Evolutionary conservation across 2,113 vertebrate genomes (phyloP).

Genomic region (Mirounga angustirostris): DNA sequence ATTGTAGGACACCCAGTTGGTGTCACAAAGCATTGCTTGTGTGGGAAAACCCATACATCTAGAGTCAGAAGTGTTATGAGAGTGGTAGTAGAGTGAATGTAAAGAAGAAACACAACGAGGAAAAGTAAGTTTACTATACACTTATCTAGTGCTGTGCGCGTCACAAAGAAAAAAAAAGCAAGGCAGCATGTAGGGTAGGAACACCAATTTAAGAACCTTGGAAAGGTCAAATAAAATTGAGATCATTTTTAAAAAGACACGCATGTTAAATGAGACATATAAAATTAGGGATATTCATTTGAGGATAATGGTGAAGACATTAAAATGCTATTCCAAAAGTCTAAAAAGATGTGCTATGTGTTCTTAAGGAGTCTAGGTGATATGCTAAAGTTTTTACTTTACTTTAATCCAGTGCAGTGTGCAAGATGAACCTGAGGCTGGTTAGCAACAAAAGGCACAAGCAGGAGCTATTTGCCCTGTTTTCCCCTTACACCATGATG

Average conservation of each 20-base stretch:
- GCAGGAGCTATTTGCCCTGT: fast-evolving
- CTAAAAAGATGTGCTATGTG: neutral
- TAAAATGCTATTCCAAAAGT: neutral
- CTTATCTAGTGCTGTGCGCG: fast-evolving
- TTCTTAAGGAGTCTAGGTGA: neutral
- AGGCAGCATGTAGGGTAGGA: too few relatives aligned
- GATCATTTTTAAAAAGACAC: neutral
- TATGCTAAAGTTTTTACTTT: neutral
- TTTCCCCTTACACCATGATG: neutral
- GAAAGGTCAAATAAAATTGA: neutral
- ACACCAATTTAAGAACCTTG: neutral
- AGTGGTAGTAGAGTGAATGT: too few relatives aligned
- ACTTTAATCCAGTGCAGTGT: neutral
- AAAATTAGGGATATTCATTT: neutral
- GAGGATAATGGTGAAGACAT: neutral
- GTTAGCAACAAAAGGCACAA: neutral
- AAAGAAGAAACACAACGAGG: neutral
- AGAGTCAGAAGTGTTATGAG: neutral
- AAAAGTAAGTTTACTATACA: neutral
- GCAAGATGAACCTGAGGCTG: neutral
- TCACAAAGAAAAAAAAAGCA: neutral
- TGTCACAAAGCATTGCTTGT: neutral
- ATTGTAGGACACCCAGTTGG: neutral
- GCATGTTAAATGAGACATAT: neutral
- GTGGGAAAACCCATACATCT: neutral